Percentiles rank a stretch among this genome's conserved stretches.
phyloP scores from a whole-genome alignment of 2,888 invertebrate genomes.

The Phaonia tiefii region DNA sequence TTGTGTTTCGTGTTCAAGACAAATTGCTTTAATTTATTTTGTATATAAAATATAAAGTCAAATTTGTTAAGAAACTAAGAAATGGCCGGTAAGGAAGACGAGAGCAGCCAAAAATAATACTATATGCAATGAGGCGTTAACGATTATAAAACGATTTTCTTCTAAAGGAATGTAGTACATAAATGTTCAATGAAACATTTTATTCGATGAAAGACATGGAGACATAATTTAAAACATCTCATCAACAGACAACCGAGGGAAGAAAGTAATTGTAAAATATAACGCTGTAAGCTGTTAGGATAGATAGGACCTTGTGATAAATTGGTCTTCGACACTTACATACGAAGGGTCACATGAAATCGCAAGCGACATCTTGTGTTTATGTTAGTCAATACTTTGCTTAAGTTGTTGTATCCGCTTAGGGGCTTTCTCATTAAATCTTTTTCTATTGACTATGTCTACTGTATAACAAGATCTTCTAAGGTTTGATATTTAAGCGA shows the following conservation, averaged over 20 bases:
- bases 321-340: no score
- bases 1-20: slow-evolving; percentile 21
- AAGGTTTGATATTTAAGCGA: no score
- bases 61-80: background rate
- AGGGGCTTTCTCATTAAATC: no score
- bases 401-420: no score
- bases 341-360: background rate
- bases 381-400: no score
- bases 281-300: no score
- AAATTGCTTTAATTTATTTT: slow-evolving; percentile 35
- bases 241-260: background rate
- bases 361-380: background rate
- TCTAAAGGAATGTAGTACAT: background rate
- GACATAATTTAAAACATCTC: background rate
- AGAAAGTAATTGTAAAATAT: background rate
- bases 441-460: no score
- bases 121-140: background rate
- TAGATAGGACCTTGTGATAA: no score
- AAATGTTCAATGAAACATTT: slow-evolving; percentile 9
- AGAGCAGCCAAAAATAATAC: background rate
- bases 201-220: background rate
- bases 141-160: slow-evolving; percentile 19
- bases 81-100: background rate
- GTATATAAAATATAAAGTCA: background rate
- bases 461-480: no score